These are phyloP conservation scores for Entomobrya proxima DNA, from an alignment of 2,888 invertebrate species.

Conservation along the genomic window DNA sequence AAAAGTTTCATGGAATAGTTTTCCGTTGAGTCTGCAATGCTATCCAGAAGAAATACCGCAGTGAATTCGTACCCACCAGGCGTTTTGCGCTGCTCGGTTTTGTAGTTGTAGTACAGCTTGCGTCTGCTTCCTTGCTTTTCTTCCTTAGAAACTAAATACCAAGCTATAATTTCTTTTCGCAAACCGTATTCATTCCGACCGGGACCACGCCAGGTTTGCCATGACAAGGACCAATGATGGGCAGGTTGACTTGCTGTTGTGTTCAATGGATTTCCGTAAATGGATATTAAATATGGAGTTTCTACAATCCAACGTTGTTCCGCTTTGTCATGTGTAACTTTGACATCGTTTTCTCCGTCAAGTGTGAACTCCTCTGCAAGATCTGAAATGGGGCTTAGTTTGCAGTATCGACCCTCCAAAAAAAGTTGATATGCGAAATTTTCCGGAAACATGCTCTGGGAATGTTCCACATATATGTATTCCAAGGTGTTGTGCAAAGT, in stretches of 20 bases:
- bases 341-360: not conserved
- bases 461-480: not conserved
- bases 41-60: not conserved
- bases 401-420: not conserved
- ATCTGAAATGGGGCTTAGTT: not conserved
- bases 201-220: constrained; percentile 13
- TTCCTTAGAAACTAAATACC: constrained; percentile 23
- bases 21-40: not conserved
- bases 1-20: not conserved
- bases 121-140: not conserved
- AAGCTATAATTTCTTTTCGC: not conserved
- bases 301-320: not conserved
- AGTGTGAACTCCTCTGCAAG: not conserved
- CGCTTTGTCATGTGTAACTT: not conserved
- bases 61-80: not conserved
- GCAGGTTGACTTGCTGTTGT: not conserved
- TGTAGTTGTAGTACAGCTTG: not conserved
- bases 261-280: not conserved
- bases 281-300: not conserved
- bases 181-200: not conserved
- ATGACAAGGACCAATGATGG: not conserved
- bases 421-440: not conserved
- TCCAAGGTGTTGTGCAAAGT: not conserved
- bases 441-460: not conserved
- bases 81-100: not conserved